Conservation (phyloP, 1,140 invertebrate genomes). For the Venturia canescens region DNA sequence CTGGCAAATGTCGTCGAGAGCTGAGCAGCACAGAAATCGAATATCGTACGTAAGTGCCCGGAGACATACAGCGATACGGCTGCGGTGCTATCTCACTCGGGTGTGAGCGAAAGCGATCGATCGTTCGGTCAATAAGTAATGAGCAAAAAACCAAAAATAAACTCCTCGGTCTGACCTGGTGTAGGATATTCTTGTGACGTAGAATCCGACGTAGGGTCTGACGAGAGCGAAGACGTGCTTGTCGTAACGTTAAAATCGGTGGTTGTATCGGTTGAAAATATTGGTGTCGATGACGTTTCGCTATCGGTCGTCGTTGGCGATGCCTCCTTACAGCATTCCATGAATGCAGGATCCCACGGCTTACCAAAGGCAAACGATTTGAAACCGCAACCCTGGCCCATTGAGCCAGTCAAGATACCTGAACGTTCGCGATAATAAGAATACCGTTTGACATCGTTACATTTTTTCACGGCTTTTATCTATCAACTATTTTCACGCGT, state of each 20-base stretch:
- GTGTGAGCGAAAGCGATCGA: background rate
- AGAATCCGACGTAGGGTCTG: background rate
- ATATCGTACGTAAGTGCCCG: background rate
- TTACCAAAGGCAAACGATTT: constrained; percentile 75
- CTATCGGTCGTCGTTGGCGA: constrained; percentile 56
- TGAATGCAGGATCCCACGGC: constrained; percentile 78
- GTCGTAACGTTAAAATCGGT: constrained; percentile 22
- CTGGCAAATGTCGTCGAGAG: constrained; percentile 81
- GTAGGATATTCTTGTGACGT: constrained; percentile 42
- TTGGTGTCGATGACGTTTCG: constrained; percentile 49
- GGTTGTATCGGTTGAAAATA: constrained; percentile 27
- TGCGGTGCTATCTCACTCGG: background rate
- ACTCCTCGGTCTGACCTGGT: constrained; percentile 36
- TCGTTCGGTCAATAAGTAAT: constrained; percentile 22
- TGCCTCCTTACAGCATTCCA: constrained; percentile 76
- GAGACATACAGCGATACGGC: background rate
- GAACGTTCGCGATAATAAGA: constrained; percentile 47
- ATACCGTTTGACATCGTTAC: constrained; percentile 12
- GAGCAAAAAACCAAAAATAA: constrained; percentile 19
- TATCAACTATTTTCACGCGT: background rate
- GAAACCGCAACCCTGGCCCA: constrained; percentile 75
- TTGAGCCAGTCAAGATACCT: constrained; percentile 73
- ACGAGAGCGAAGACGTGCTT: background rate
- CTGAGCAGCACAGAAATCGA: constrained; percentile 62
- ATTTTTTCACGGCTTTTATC: constrained; percentile 17